A percentile compares a stretch with the other conserved stretches of the same genome.
These are phyloP conservation scores for Ascaphus truei DNA, from an alignment of 2,113 vertebrate species.

Conservation along the genomic window DNA sequence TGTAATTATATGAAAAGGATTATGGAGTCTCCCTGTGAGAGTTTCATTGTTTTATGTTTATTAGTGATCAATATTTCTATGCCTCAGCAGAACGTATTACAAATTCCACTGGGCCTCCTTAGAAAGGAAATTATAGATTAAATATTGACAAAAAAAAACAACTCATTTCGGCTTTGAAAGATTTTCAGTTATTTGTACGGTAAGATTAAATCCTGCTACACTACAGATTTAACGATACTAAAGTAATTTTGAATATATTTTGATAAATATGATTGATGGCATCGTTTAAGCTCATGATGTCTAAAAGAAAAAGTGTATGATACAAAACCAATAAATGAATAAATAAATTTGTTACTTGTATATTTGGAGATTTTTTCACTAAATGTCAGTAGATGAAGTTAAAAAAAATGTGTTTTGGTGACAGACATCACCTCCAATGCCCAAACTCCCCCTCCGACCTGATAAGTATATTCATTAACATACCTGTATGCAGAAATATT, in stretches of 20 bases:
- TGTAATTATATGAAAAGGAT: slow-evolving; percentile 68
- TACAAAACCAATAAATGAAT: not conserved
- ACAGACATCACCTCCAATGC: no score
- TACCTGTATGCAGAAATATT: no score
- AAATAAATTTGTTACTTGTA: no score
- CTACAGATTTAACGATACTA: not conserved
- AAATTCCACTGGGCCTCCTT: slow-evolving; percentile 66
- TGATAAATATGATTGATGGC: not conserved
- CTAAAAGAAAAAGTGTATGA: not conserved
- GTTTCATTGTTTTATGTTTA: slow-evolving; percentile 60
- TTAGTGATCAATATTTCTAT: slow-evolving; percentile 64
- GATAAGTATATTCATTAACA: no score
- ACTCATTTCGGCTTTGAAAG: slow-evolving; percentile 70
- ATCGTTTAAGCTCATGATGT: no score
- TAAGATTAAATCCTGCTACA: slow-evolving; percentile 44
- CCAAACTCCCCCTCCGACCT: no score
- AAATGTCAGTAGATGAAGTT: no score
- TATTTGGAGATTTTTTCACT: no score
- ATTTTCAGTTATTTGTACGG: slow-evolving; percentile 69
- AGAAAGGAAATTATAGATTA: slow-evolving; percentile 76
- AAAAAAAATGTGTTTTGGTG: no score
- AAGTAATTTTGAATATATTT: not conserved
- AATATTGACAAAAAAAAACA: slow-evolving; percentile 74
- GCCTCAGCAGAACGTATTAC: slow-evolving; percentile 60
- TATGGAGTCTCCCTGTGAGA: slow-evolving; percentile 51